Base-by-base conservation (phyloP, 2,113 vertebrate species). In the Psettodes erumei region DNA sequence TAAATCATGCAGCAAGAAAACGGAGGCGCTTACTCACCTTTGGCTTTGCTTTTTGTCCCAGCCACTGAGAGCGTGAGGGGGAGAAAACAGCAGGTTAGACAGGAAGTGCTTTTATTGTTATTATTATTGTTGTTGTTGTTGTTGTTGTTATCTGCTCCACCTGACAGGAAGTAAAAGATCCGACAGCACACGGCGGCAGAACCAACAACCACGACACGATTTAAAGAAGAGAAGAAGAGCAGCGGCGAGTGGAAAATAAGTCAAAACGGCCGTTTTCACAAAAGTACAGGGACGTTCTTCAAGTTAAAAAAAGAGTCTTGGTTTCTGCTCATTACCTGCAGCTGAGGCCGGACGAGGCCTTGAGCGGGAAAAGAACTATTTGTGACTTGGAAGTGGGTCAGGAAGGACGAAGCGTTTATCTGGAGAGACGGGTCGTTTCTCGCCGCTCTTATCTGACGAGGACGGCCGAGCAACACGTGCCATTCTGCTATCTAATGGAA, bases 11-110 rank as follows among this genome's bases (percentile, higher is more conserved):
- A 79, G 84, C 80, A 69, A 82, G 85, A 88, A 92, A 90, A 94
- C 90, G 73, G 85, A 90, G 79, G 88, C 90, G 90, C 91, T 90
- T 93, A 94, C 94, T 95, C 92, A 95, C 94, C 94, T 94, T 92
- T 94, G 28, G 77, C 91, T 94, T 94, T 95, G 91, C 75, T 95
- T 94, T 95, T 95, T 73, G 91, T 93, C 85, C 90, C 94, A 71
- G 92, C 90, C 83, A 93, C 94, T 95, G 91, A 88, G 85, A 92
- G 89, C 91, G 85, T 91, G 85, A 90, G 47, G 79, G 86, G 76
- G 71, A 88, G 75, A 79, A 81, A 84, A 88, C 78, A 85, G 81
- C 74, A 84, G 81, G 90, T 95, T 92, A 94, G 89, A 87, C 82
- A 82, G 54, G 76, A 47, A 63, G 76, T 38, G n/a, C n/a, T n/a